A percentile compares a stretch with the other conserved stretches of the same genome.
Evolutionary conservation across 2,888 invertebrate genomes (phyloP).

Genomic region (Xestia ashworthii): DNA sequence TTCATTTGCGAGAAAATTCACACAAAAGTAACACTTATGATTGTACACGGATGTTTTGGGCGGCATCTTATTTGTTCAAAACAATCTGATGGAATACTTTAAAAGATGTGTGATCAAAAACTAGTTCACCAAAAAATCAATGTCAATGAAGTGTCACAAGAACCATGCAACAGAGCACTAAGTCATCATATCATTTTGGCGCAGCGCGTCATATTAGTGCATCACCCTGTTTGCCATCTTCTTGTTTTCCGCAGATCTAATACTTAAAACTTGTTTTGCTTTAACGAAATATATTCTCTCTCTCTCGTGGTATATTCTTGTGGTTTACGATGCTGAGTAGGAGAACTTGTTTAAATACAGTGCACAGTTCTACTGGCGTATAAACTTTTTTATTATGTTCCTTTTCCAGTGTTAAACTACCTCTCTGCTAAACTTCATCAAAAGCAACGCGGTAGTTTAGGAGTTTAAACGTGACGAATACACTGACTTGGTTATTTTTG

Average conservation of each 20-base stretch:
- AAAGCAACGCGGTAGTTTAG: background rate
- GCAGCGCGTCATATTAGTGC: background rate
- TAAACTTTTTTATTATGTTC: constrained; percentile 43
- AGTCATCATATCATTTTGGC: background rate
- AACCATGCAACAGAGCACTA: background rate
- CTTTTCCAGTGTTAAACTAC: constrained; percentile 28
- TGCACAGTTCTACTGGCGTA: background rate
- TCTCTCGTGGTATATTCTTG: constrained; percentile 4
- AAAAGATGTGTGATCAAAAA: background rate
- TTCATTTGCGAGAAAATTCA: background rate
- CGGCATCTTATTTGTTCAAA: background rate
- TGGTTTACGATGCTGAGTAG: constrained; percentile 30
- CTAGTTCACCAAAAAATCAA: too few species aligned
- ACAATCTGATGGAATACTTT: background rate
- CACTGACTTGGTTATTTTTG: background rate
- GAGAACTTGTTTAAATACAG: constrained; percentile 27
- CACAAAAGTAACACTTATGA: too few species aligned
- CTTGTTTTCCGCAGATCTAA: constrained; percentile 16
- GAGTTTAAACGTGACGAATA: constrained; percentile 15
- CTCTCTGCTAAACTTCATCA: constrained; percentile 23
- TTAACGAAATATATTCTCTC: constrained; percentile 20
- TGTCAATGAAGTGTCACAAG: background rate
- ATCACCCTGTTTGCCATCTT: constrained; percentile 2
- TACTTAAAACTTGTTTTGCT: constrained; percentile 41
- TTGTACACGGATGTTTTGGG: background rate